phyloP scores from a whole-genome alignment of 2,797 vertebrate species.

The Lacerta agilis region DNA sequence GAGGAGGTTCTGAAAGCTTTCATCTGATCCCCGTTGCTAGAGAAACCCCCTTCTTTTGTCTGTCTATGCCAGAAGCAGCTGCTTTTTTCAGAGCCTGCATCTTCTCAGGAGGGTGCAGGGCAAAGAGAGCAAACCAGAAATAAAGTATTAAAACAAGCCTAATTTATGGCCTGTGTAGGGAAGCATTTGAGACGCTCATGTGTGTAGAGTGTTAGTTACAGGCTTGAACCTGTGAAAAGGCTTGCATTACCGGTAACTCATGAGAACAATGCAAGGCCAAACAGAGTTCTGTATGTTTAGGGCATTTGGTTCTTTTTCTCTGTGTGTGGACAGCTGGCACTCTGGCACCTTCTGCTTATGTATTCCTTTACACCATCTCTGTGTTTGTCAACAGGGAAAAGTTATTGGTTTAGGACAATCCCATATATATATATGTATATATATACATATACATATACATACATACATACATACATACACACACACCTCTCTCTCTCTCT shows the following conservation, averaged over 20 bases:
- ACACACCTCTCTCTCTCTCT: too few relatives aligned
- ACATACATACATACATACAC: too few relatives aligned
- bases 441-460: too few relatives aligned
- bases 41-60: constrained; percentile 68
- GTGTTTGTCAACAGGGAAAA: background rate
- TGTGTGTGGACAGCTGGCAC: background rate
- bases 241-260: background rate
- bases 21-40: constrained; percentile 45
- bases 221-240: background rate
- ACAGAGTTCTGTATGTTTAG: background rate
- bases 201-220: background rate
- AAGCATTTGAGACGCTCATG: background rate
- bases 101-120: constrained; percentile 15
- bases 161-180: background rate
- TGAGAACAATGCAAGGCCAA: background rate
- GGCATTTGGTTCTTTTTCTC: background rate
- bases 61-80: constrained; percentile 53
- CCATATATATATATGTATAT: too few relatives aligned
- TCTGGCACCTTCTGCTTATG: background rate
- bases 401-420: background rate
- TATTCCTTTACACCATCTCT: background rate
- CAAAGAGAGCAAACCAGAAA: fast-evolving
- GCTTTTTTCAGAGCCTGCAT: constrained; percentile 18
- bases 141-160: background rate
- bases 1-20: constrained; percentile 4